Evolutionary conservation across 1,140 invertebrate genomes (phyloP).

Genomic region (Stegodyphus mimosarum): DNA sequence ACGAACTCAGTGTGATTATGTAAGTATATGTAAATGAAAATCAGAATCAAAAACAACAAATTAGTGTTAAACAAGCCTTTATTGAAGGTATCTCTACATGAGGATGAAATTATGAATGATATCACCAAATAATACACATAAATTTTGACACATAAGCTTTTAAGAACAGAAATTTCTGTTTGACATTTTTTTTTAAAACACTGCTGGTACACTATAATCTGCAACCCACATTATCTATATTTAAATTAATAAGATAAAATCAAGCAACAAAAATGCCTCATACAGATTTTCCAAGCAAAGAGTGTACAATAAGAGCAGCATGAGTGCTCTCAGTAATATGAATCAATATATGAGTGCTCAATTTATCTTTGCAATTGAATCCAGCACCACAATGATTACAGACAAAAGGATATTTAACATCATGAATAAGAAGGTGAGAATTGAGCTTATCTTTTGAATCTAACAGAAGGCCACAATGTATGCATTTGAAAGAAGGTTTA

Average conservation of each 20-base stretch:
- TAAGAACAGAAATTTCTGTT: conserved; percentile 23
- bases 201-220: not conserved
- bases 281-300: conserved; percentile 42
- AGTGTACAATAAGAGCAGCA: conserved; percentile 49
- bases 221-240: not conserved
- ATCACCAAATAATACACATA: conserved; percentile 1
- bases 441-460: conserved; percentile 74
- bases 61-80: conserved; percentile 55
- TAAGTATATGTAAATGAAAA: not conserved
- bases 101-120: conserved; percentile 10
- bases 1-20: not conserved
- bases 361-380: conserved; percentile 78
- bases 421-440: conserved; percentile 46
- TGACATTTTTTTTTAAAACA: not conserved
- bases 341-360: conserved; percentile 76
- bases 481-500: conserved; percentile 73
- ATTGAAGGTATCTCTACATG: conserved; percentile 44
- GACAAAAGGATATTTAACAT: conserved; percentile 45
- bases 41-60: conserved; percentile 30
- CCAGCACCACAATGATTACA: conserved; percentile 67
- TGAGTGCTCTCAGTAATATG: conserved; percentile 67
- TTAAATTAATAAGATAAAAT: not conserved
- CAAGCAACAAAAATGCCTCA: conserved; percentile 1
- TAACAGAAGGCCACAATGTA: conserved; percentile 72
- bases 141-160: conserved; percentile 48